phyloP scores from a whole-genome alignment of 2,797 vertebrate genomes.

The Paguma larvata region DNA sequence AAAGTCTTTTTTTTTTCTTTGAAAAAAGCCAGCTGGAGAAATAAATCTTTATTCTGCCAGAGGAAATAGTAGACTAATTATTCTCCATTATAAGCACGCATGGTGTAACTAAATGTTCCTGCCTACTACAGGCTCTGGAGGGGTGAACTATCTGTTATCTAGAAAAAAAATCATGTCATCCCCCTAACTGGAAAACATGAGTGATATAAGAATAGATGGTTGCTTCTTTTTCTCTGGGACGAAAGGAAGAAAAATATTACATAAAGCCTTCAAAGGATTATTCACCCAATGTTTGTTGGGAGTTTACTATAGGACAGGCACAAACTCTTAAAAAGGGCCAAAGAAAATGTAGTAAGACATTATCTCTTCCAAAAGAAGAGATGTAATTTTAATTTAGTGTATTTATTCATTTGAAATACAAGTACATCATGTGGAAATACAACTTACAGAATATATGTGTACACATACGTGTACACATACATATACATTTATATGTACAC shows the following conservation, averaged over 20 bases:
- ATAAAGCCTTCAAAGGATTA: background rate
- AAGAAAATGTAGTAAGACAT: background rate
- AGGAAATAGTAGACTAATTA: conserved; percentile 31
- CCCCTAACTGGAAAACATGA: background rate
- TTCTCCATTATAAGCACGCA: background rate
- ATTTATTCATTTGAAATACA: conserved; percentile 28
- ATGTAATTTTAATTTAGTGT: background rate
- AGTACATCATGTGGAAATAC: background rate
- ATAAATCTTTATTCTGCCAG: conserved; percentile 11
- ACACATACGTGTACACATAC: background rate
- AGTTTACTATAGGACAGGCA: background rate
- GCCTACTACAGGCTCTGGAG: background rate
- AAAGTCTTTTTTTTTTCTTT: background rate
- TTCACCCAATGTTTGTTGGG: background rate
- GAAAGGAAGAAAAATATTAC: background rate
- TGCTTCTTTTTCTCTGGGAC: background rate
- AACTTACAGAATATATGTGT: background rate
- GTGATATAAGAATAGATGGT: background rate
- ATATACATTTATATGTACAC: background rate
- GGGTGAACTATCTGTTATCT: background rate
- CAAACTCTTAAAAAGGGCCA: background rate
- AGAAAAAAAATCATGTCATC: background rate
- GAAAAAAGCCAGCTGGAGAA: conserved; percentile 17
- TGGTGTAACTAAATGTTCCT: background rate
- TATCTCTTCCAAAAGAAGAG: background rate